Evolutionary conservation across 2,797 vertebrate genomes (phyloP).

Genomic region (Brachyrhaphis roseni): DNA sequence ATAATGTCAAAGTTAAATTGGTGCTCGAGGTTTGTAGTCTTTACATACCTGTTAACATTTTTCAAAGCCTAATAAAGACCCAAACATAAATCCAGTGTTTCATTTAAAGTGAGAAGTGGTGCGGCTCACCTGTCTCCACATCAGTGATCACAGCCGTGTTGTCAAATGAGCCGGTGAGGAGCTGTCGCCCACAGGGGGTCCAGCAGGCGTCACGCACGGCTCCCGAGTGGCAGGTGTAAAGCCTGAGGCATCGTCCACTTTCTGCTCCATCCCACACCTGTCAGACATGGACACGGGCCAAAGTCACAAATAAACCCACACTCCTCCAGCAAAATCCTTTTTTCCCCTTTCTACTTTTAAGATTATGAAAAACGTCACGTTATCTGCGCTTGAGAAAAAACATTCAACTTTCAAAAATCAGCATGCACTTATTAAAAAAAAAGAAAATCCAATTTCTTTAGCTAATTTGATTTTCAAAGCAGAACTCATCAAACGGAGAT

Average conservation of each 20-base stretch:
- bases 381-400: not conserved
- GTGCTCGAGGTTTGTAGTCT: too few species aligned
- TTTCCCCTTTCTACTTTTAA: not conserved
- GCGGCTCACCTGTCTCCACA: conserved; percentile 88
- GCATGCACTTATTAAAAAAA: not conserved
- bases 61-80: not conserved
- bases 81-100: conserved; percentile 11
- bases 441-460: not conserved
- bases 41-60: not conserved
- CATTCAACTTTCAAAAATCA: not conserved
- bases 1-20: too few species aligned
- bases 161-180: conserved; percentile 95
- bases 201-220: conserved; percentile 91
- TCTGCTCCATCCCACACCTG: conserved; percentile 94
- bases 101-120: conserved; percentile 6
- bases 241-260: conserved; percentile 86
- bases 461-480: not conserved
- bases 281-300: conserved; percentile 32
- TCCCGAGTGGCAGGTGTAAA: conserved; percentile 83
- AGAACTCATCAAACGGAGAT: not conserved
- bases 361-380: not conserved
- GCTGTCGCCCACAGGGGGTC: conserved; percentile 87
- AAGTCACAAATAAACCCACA: conserved; percentile 33
- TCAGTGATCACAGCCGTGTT: conserved; percentile 86
- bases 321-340: conserved; percentile 5